Evolutionary conservation across 2,113 vertebrate genomes (phyloP).

Genomic region (Pollimyrus isidori): DNA sequence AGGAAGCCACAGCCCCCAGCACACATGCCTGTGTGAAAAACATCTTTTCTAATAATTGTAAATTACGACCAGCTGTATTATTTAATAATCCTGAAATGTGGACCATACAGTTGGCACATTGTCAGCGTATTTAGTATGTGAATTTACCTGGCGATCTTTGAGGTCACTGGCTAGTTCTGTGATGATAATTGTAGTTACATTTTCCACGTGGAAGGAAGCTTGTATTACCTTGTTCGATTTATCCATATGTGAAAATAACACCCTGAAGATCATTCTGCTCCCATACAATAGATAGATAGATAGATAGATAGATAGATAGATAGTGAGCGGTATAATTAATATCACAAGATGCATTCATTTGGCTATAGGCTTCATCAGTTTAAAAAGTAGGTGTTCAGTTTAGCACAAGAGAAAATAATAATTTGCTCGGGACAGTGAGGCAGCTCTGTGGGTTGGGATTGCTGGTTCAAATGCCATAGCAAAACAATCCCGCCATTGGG

Average conservation of each 20-base stretch:
- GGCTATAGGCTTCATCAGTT: neutral
- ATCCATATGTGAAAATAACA: neutral
- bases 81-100: neutral
- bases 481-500: too few relatives aligned
- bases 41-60: neutral
- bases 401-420: too few relatives aligned
- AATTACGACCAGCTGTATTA: neutral
- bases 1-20: too few relatives aligned
- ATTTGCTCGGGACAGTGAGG: too few relatives aligned
- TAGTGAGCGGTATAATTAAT: neutral
- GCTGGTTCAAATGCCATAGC: too few relatives aligned
- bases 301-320: too few relatives aligned
- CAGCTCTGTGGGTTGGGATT: too few relatives aligned
- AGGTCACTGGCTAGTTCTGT: neutral
- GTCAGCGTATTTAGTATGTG: neutral
- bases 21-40: neutral
- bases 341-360: neutral
- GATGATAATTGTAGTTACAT: neutral
- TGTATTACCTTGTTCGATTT: neutral
- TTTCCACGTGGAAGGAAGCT: neutral
- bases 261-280: neutral
- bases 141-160: neutral
- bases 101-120: neutral
- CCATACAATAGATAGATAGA: neutral
- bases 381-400: neutral